phyloP scores from a whole-genome alignment of 2,113 vertebrate species.

The Numenius arquata region DNA sequence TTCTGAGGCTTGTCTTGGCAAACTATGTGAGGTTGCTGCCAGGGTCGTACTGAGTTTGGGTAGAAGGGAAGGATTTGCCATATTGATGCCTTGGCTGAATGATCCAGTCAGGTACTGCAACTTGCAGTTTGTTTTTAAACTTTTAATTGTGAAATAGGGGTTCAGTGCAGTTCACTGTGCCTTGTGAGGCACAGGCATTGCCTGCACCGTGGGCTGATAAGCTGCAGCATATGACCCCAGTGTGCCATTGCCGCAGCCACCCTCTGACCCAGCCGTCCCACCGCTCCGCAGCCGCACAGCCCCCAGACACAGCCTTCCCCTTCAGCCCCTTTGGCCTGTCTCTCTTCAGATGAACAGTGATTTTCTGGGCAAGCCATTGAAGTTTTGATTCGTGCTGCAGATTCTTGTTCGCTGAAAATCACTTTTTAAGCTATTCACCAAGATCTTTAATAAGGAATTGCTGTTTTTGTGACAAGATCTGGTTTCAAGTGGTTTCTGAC shows the following conservation, averaged over 20 bases:
- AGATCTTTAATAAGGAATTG: neutral
- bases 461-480: neutral
- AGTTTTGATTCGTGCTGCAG: neutral
- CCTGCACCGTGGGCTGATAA: neutral
- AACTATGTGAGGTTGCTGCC: neutral
- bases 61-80: neutral
- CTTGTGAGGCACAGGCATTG: neutral
- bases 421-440: neutral
- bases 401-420: neutral
- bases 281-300: neutral
- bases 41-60: neutral
- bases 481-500: neutral
- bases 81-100: neutral
- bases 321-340: neutral
- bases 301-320: neutral
- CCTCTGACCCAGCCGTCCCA: neutral
- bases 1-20: neutral
- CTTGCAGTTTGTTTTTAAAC: neutral
- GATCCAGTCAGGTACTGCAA: neutral
- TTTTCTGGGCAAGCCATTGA: neutral
- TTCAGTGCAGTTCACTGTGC: neutral
- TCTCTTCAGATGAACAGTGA: neutral
- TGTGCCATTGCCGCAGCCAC: rapidly evolving
- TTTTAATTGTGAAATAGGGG: neutral
- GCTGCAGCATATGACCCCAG: neutral